These are phyloP conservation scores for chimpanzee (Pan troglodytes) DNA, from an alignment of 2,113 vertebrate genomes.

Conservation along the genomic window NHGRI_mPanTro3-v2.1_pri NC_072416.2:52173001-52173500, in stretches of 20 bases:
- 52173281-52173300: constrained; percentile 78
- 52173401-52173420: constrained; percentile 84
- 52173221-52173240: constrained; percentile 59
- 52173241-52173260: constrained; percentile 1
- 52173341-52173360: constrained; percentile 85
- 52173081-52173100: background rate
- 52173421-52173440: constrained; percentile 84
- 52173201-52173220: background rate
- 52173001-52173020: background rate
- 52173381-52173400: constrained; percentile 86
- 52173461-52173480: constrained; percentile 89
- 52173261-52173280: background rate
- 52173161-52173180: too few species aligned
- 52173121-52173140: fast-evolving
- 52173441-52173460: constrained; percentile 83
- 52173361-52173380: constrained; percentile 88
- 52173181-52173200: background rate
- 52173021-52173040: background rate
- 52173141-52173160: background rate
- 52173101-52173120: background rate
- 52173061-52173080: background rate
- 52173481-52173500: constrained; percentile 89
- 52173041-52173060: background rate
- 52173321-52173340: constrained; percentile 82
- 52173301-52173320: constrained; percentile 83